phyloP scores from a whole-genome alignment of 2,113 vertebrate genomes.

The Boulengeromyrus knoepffleri region DNA sequence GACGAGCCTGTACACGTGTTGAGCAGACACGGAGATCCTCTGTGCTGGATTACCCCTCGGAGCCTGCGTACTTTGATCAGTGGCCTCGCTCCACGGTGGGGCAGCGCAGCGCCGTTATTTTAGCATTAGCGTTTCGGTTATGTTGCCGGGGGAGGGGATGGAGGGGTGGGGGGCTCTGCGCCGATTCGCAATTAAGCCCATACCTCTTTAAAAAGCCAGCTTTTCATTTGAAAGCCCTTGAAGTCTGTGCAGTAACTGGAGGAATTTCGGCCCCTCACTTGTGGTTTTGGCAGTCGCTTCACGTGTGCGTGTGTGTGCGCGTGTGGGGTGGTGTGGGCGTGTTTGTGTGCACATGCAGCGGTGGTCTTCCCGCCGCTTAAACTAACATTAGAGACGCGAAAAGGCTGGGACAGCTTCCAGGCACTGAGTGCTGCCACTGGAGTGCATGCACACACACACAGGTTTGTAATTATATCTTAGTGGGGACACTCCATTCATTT shows the following conservation, averaged over 20 bases:
- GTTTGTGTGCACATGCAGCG: constrained; percentile 1
- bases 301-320: constrained; percentile 41
- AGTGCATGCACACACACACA: background rate
- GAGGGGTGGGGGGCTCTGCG: constrained; percentile 5
- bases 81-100: background rate
- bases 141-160: constrained; percentile 11
- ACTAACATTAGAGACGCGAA: constrained; percentile 8
- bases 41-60: background rate
- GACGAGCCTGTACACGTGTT: background rate
- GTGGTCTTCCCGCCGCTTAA: constrained; percentile 10
- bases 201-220: constrained; percentile 33
- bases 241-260: constrained; percentile 63
- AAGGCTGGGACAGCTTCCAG: constrained; percentile 40
- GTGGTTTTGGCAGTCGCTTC: constrained; percentile 76
- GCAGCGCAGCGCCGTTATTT: constrained; percentile 25
- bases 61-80: constrained; percentile 17
- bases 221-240: constrained; percentile 44
- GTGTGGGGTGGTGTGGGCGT: constrained; percentile 5
- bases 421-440: background rate
- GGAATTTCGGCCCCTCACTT: constrained; percentile 70
- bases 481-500: no score
- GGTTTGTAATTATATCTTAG: no score
- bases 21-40: background rate
- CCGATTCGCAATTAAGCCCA: constrained; percentile 37
- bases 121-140: constrained; percentile 19